Evolutionary conservation across 2,888 invertebrate genomes (phyloP).

Genomic region (Idaea aversata): DNA sequence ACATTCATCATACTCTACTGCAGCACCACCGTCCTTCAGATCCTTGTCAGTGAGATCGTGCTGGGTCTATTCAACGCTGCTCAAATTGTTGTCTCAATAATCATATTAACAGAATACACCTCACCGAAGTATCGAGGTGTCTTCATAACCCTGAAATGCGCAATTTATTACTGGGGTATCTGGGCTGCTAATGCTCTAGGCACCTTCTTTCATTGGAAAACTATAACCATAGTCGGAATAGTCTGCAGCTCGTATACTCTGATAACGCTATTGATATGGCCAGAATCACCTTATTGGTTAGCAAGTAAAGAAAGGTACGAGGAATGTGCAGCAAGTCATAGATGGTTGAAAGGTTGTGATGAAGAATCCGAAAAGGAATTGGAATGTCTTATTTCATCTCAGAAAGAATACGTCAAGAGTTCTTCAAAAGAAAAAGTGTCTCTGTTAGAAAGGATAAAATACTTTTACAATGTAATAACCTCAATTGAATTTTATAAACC

Average conservation of each 20-base stretch:
- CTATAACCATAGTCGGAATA: slow-evolving; percentile 31
- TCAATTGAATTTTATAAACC: slow-evolving; percentile 18
- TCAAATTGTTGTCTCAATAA: slow-evolving; percentile 24
- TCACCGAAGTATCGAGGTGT: slow-evolving; percentile 40
- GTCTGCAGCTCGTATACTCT: slow-evolving; percentile 24
- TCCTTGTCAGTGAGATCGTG: slow-evolving; percentile 34
- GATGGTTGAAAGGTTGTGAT: slow-evolving; percentile 41
- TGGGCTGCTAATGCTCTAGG: slow-evolving; percentile 39
- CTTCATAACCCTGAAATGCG: slow-evolving; percentile 37
- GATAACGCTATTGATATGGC: slow-evolving; percentile 28
- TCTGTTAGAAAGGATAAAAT: slow-evolving; percentile 7
- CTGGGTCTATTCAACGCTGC: slow-evolving; percentile 36
- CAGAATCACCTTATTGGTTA: slow-evolving; percentile 49
- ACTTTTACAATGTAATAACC: slow-evolving; percentile 20
- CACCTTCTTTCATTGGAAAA: slow-evolving; percentile 40
- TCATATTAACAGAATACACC: slow-evolving; percentile 39
- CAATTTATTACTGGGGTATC: slow-evolving; percentile 38
- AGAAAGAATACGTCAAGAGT: slow-evolving; percentile 30
- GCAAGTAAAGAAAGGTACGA: slow-evolving; percentile 41
- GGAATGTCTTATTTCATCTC: slow-evolving; percentile 31
- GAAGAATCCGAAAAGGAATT: slow-evolving; percentile 41
- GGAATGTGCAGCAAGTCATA: slow-evolving; percentile 39
- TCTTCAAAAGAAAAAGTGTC: slow-evolving; percentile 7
- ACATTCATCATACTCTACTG: slow-evolving; percentile 31
- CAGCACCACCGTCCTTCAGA: slow-evolving; percentile 31